Conservation (phyloP, 2,113 vertebrate genomes). For the Phalacrocorax brasilianus region DNA sequence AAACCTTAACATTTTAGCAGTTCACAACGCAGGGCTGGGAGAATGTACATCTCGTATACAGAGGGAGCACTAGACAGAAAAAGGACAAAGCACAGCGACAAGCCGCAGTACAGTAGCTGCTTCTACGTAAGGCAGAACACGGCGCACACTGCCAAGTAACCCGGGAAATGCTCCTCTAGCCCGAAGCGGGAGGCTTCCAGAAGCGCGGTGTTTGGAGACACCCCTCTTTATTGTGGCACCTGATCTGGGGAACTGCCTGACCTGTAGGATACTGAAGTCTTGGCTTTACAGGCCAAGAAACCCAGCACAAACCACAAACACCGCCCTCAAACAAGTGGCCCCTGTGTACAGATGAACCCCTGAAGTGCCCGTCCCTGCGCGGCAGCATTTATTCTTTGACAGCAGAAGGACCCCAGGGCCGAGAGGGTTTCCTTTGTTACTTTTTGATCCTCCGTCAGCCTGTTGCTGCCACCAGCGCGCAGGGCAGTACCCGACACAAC, state of each 20-base stretch:
- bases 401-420: not conserved
- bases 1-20: not conserved
- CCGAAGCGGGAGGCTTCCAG: fast-evolving
- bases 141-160: fast-evolving
- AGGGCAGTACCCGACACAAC: fast-evolving
- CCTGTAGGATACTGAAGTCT: fast-evolving
- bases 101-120: not conserved
- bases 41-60: fast-evolving
- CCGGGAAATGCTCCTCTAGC: not conserved
- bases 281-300: fast-evolving
- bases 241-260: not conserved
- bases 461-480: not conserved
- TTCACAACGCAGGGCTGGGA: not conserved
- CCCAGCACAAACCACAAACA: not conserved
- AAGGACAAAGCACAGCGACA: not conserved
- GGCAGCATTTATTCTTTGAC: fast-evolving
- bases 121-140: fast-evolving
- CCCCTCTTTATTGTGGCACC: fast-evolving
- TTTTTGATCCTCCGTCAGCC: fast-evolving
- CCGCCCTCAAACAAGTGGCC: fast-evolving
- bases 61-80: not conserved
- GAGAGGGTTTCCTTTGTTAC: not conserved
- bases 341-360: fast-evolving
- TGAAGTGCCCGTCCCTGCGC: fast-evolving
- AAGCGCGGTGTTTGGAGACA: fast-evolving